Evolutionary conservation across 2,888 invertebrate genomes (phyloP), one percentile per base, ranked within the genome.

Genomic region (Sinelater perroti): DNA sequence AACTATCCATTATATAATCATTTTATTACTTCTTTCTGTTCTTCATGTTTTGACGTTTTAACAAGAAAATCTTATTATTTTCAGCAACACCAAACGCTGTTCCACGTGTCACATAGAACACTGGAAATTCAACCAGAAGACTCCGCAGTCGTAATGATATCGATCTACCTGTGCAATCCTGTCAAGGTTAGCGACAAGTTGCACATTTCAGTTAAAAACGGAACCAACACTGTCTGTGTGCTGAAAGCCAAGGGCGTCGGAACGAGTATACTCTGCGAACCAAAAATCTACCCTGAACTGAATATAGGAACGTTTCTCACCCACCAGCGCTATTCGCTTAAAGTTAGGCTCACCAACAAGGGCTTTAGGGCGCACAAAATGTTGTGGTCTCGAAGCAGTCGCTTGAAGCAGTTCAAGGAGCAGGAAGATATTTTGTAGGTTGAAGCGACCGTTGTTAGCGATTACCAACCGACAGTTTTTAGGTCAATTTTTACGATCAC

Each of bases 291-390:
- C 30, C 83, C 82, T 14, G 77, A 70, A 13, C 78, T 86, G 42
- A 75, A 84, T 59, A 80, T 89, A 35, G 89, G 88, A 2, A 79
- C 82, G 2, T 80, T 87, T 68, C 85, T 89, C 67, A 87, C 87
- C 64, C 84, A 81, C 70, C 77, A 80, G 52, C 76, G 76, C 1
- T 70, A 82, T 42, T 70, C 72, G 40, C 68, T 72, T 57, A 76
- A 77, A 61, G 78, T 87, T 10, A 70, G 68, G 0, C 76, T 87
- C 70, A 80, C 79, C 61, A 87, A 87, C 66, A 78, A 79, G 67
- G 85, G 87, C 1, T 81, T 79, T 0, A 78, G 79, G 33, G 49
- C 78, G 55, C 83, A 85, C 65, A 77, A 80, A 26, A 70, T 87
- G 17, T 77, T 82, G 56, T 85, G 84, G 82, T 79, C 79, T 45